Percentiles rank a stretch among this genome's conserved stretches.
phyloP scores from a whole-genome alignment of 2,797 vertebrate species.

The Melanogrammus aeglefinus region DNA sequence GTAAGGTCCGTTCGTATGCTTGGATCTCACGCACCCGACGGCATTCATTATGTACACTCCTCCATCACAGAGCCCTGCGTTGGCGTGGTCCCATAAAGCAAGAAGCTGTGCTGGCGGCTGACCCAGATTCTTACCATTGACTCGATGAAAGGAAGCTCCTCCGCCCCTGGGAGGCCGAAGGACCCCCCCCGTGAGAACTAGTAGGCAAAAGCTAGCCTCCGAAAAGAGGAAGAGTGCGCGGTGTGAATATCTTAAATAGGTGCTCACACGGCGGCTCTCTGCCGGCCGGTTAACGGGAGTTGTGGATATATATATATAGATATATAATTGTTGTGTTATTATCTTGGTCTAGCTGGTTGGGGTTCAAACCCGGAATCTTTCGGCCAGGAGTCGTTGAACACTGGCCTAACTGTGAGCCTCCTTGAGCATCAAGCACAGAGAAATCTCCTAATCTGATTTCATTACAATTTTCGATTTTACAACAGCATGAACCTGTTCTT shows the following conservation, averaged over 20 bases:
- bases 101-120: conserved; percentile 5
- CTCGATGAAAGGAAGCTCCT: background rate
- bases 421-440: too few relatives aligned
- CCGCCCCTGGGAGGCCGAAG: too few relatives aligned
- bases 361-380: background rate
- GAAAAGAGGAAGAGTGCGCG: background rate
- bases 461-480: too few relatives aligned
- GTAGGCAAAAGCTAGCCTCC: background rate
- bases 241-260: background rate
- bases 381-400: too few relatives aligned
- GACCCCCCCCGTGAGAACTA: background rate
- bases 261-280: background rate
- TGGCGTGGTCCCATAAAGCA: background rate
- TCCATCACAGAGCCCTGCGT: background rate
- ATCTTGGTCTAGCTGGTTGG: background rate
- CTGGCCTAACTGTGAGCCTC: background rate
- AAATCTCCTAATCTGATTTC: too few relatives aligned
- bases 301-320: background rate
- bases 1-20: background rate
- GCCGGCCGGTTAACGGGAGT: background rate
- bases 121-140: conserved; percentile 20
- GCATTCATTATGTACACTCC: background rate
- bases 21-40: conserved; percentile 3
- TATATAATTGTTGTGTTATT: background rate
- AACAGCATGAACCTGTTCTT: background rate